A percentile compares a stretch with the other conserved stretches of the same genome.
Evolutionary conservation across 2,888 invertebrate species (phyloP).

Genomic region (Gandaritis pyraliata): DNA sequence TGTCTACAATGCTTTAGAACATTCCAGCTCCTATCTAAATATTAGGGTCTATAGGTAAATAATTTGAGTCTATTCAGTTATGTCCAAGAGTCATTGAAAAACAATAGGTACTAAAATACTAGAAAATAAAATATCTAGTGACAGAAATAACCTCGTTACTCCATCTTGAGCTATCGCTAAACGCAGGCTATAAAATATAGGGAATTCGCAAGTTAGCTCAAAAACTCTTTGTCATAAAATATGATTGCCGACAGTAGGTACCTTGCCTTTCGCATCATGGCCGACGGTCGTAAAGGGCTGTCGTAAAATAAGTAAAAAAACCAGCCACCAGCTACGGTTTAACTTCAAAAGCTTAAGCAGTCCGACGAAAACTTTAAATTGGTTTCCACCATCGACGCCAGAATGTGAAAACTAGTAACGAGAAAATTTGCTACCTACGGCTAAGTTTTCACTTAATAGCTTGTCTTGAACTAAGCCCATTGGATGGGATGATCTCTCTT

Average conservation of each 20-base stretch:
- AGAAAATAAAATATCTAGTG: conserved; percentile 22
- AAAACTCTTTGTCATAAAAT: conserved; percentile 47
- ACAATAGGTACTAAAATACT: conserved; percentile 28
- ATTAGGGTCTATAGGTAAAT: neutral
- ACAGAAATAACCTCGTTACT: conserved; percentile 25
- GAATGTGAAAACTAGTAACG: conserved; percentile 71
- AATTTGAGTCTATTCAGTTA: neutral
- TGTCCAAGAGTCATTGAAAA: conserved; percentile 14
- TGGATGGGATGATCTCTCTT: conserved; percentile 11
- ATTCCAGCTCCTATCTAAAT: neutral
- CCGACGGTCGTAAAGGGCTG: conserved; percentile 66
- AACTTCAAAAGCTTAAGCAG: conserved; percentile 74
- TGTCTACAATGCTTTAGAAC: no score
- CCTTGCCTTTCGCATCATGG: conserved; percentile 64
- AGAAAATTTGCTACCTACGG: conserved; percentile 55
- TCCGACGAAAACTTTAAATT: conserved; percentile 79
- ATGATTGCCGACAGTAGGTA: conserved; percentile 54
- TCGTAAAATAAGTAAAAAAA: conserved; percentile 36
- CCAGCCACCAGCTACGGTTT: conserved; percentile 54
- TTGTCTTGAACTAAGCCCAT: conserved; percentile 36
- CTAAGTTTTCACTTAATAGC: conserved; percentile 52
- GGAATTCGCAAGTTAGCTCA: conserved; percentile 44
- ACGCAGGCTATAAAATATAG: conserved; percentile 41
- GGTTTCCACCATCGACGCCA: conserved; percentile 66
- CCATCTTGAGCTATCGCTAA: conserved; percentile 35